Conservation (phyloP, 92 coral and sea anemone species). For the Actinostola sp. region DNA sequence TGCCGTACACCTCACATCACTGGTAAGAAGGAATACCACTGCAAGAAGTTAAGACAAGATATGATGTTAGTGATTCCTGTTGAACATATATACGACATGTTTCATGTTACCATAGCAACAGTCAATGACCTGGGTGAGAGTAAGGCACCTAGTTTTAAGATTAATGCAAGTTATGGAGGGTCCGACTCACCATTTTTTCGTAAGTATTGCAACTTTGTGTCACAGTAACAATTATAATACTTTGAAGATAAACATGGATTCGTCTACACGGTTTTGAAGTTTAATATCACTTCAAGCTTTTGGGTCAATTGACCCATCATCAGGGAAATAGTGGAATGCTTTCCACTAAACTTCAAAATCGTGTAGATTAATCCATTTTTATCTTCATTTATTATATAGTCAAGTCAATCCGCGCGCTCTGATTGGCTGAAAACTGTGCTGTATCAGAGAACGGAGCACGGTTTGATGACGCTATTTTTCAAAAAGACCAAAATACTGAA, state of each 20-base stretch:
- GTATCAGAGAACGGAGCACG: too few species aligned
- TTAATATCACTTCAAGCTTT: too few species aligned
- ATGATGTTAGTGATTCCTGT: background rate
- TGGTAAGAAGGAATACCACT: background rate
- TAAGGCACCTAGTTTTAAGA: background rate
- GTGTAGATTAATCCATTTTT: too few species aligned
- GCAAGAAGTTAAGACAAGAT: slow-evolving; percentile 3
- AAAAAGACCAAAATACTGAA: background rate
- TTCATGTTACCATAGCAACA: slow-evolving; percentile 2
- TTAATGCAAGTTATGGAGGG: slow-evolving; percentile 12
- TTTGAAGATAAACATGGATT: too few species aligned
- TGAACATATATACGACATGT: background rate
- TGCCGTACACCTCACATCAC: slow-evolving; percentile 7
- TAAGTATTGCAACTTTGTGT: slow-evolving; percentile 2
- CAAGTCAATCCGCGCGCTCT: too few species aligned
- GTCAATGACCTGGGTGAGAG: slow-evolving; percentile 14
- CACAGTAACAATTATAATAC: background rate
- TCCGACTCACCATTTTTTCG: background rate
- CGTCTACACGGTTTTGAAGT: too few species aligned
- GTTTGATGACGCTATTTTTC: too few species aligned
- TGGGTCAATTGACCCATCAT: too few species aligned
- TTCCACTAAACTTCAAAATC: too few species aligned
- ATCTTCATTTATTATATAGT: background rate
- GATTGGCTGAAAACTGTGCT: too few species aligned
- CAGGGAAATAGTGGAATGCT: too few species aligned